Conservation (phyloP, 2,797 vertebrate genomes). For the Lepus oiostolus region DNA sequence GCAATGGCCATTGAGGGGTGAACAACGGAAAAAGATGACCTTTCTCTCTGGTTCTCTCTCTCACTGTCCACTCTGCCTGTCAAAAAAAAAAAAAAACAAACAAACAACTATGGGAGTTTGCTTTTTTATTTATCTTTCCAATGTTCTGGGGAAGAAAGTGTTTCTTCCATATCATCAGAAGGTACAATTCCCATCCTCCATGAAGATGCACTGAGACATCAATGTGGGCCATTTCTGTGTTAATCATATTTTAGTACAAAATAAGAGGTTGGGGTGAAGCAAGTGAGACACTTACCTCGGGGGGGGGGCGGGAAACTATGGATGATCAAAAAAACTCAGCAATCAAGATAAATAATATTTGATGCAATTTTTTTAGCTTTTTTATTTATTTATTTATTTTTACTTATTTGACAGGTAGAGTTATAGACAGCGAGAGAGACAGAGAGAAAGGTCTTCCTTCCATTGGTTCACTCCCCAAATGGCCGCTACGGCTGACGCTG, state of each 20-base stretch:
- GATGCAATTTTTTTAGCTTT: no score
- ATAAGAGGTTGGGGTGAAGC: neutral
- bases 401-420: no score
- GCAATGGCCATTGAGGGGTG: no score
- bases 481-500: no score
- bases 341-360: slow-evolving; percentile 28
- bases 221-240: neutral
- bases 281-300: neutral
- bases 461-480: no score
- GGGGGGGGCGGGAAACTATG: neutral
- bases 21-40: no score
- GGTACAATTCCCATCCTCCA: neutral
- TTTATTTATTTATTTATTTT: no score
- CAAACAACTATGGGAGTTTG: neutral
- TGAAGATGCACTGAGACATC: neutral
- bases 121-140: neutral
- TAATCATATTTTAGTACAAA: neutral
- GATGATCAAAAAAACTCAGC: neutral
- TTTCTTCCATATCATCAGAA: neutral
- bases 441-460: no score
- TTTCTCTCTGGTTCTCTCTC: no score
- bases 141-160: neutral
- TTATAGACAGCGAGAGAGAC: no score
- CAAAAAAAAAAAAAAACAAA: no score
- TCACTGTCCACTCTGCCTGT: no score